A percentile compares a stretch with the other conserved stretches of the same genome.
phyloP scores from a whole-genome alignment of 2,113 vertebrate species.

The Gambusia holbrooki region DNA sequence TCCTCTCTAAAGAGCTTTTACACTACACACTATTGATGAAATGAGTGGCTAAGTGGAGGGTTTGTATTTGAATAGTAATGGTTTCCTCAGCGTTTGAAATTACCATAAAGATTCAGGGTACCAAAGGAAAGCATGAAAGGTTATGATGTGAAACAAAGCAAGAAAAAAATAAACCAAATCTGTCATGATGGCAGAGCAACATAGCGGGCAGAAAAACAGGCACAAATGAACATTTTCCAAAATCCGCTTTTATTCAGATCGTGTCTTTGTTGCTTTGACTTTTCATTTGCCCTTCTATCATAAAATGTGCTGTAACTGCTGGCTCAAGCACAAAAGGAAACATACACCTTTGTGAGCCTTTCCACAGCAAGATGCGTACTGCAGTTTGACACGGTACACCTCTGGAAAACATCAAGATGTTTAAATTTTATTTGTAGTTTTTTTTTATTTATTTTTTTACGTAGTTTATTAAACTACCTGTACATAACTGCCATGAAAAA shows the following conservation, averaged over 20 bases:
- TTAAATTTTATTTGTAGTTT: conserved; percentile 46
- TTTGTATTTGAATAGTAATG: background rate
- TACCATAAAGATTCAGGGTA: background rate
- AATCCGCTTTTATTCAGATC: conserved; percentile 42
- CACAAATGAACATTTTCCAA: conserved; percentile 3
- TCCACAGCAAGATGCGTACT: conserved; percentile 24
- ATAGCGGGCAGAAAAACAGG: conserved; percentile 22
- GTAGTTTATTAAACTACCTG: conserved; percentile 24
- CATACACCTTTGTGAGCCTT: conserved; percentile 5
- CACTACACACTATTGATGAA: background rate
- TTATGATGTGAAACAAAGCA: background rate
- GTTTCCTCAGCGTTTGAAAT: background rate
- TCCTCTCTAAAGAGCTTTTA: background rate
- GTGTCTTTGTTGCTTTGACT: conserved; percentile 24
- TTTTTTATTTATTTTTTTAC: background rate
- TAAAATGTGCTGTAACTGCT: conserved; percentile 22
- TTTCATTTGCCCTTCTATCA: conserved; percentile 39
- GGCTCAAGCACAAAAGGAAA: background rate
- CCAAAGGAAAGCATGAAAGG: background rate
- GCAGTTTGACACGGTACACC: conserved; percentile 48
- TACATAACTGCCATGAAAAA: background rate
- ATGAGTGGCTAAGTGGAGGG: background rate
- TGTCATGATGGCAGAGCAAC: conserved; percentile 1
- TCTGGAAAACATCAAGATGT: conserved; percentile 37
- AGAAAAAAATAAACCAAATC: background rate